Percentiles rank a stretch among this genome's conserved stretches.
Conservation (phyloP, 2,888 invertebrate genomes). For the Tanypteryx hageni region DNA sequence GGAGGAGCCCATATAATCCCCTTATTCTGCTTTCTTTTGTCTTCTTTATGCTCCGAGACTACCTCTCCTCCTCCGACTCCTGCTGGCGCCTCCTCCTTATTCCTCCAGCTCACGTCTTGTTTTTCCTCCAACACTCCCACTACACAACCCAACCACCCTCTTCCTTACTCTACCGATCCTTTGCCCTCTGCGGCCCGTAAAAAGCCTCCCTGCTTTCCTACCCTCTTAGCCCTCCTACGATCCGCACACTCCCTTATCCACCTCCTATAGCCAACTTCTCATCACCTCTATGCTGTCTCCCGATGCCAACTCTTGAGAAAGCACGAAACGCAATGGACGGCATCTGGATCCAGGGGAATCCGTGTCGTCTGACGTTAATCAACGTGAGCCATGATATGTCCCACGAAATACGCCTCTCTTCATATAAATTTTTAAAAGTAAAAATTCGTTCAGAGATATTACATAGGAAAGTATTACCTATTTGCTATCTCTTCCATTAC, state of each 20-base stretch:
- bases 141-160: not conserved
- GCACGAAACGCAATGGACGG: not conserved
- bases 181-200: constrained; percentile 20
- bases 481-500: too few species aligned
- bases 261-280: not conserved
- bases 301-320: not conserved
- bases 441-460: too few species aligned
- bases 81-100: constrained; percentile 36
- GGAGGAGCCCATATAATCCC: constrained; percentile 53
- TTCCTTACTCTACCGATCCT: not conserved
- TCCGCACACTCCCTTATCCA: not conserved
- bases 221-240: not conserved
- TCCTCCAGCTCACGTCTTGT: constrained; percentile 62
- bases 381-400: too few species aligned
- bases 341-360: not conserved
- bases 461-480: too few species aligned
- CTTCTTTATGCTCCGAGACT: constrained; percentile 49
- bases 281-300: not conserved
- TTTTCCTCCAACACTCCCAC: constrained; percentile 30
- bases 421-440: too few species aligned
- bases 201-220: not conserved
- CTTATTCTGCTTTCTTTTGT: constrained; percentile 58
- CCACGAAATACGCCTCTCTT: too few species aligned
- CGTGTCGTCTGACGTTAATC: too few species aligned
- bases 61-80: not conserved